Base-by-base conservation (phyloP, 2,797 vertebrate species). In the Urocyon cinereoargenteus region DNA sequence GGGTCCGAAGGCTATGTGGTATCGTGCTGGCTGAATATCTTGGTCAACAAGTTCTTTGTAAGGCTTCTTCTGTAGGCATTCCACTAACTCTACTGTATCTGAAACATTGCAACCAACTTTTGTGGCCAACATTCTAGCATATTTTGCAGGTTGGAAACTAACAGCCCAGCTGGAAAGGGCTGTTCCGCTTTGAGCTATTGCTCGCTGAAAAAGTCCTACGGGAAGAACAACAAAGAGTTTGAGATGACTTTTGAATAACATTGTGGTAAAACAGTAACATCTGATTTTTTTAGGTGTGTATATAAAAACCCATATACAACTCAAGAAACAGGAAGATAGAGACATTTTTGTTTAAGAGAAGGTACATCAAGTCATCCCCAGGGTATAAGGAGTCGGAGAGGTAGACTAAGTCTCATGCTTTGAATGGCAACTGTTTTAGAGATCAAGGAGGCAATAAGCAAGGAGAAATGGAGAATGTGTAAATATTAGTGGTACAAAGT, bases 151-250 rank as follows among this genome's bases (percentile, higher is more conserved):
- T 98, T 99, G 99, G 92, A 99, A 99, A 96, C 99, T 99, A 94
- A 99, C 99, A 12, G 99, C 99, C 99, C 99, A 99, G 98, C 99
- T 99, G 98, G 99, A 99, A 95, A 99, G 98, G 61, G 99, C 99
- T 16, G 99, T 99, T 98, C 99, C 99, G 14, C 99, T 99, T 99
- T 99, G 99, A 98, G 99, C 99, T 95, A 99, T 99, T 96, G 99
- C 99, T 98, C 99, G 99, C 98, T 99, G 99, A 98, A 99, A 99
- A 94, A 99, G 99, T 97, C 99, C 99, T 99, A 98, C 79, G 92
- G 97, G 77, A 97, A 98, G 97, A 98, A 98, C n/a, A 98, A 98
- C 95, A 97, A 89, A 98, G 93, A 97, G 84, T 97, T 98, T 98
- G 97, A 98, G 97, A 81, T 91, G 90, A 97, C 86, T 92, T 97